Conservation (phyloP, 2,797 vertebrate species). For the Coilia nasus region DNA sequence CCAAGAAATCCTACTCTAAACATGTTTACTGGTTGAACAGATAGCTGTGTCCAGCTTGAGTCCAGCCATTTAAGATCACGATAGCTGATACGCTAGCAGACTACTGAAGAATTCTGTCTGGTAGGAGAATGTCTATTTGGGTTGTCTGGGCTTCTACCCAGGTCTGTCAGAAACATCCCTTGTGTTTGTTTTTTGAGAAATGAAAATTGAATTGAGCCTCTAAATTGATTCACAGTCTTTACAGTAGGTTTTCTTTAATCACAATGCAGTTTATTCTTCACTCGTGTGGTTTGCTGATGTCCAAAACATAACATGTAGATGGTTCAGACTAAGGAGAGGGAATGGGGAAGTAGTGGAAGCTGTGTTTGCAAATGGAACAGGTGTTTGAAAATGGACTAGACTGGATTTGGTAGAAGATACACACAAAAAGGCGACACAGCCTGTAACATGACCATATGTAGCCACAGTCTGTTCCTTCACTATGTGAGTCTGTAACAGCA, state of each 20-base stretch:
- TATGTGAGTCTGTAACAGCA: no score
- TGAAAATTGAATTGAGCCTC: slow-evolving; percentile 32
- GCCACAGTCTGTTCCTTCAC: no score
- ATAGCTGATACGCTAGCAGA: slow-evolving; percentile 44
- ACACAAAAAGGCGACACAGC: neutral
- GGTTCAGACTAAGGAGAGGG: neutral
- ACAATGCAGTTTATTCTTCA: neutral
- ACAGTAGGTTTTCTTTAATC: neutral
- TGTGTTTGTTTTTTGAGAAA: slow-evolving; percentile 24
- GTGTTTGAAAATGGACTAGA: neutral
- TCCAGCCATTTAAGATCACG: slow-evolving; percentile 37
- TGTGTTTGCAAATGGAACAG: neutral
- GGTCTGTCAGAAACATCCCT: slow-evolving; percentile 54
- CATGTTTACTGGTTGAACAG: slow-evolving; percentile 55
- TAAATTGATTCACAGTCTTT: slow-evolving; percentile 38
- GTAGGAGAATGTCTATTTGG: slow-evolving; percentile 47
- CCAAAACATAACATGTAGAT: neutral
- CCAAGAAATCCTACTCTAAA: slow-evolving; percentile 66
- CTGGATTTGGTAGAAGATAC: neutral
- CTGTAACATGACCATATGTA: neutral
- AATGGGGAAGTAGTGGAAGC: neutral
- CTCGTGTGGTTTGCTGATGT: neutral
- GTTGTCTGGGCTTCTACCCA: slow-evolving; percentile 53
- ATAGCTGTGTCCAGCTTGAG: slow-evolving; percentile 53
- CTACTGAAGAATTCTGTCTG: slow-evolving; percentile 33